Percentiles rank a stretch among this genome's conserved stretches.
Conservation (phyloP, 2,888 invertebrate species). For the Neoitamus cyanurus region DNA sequence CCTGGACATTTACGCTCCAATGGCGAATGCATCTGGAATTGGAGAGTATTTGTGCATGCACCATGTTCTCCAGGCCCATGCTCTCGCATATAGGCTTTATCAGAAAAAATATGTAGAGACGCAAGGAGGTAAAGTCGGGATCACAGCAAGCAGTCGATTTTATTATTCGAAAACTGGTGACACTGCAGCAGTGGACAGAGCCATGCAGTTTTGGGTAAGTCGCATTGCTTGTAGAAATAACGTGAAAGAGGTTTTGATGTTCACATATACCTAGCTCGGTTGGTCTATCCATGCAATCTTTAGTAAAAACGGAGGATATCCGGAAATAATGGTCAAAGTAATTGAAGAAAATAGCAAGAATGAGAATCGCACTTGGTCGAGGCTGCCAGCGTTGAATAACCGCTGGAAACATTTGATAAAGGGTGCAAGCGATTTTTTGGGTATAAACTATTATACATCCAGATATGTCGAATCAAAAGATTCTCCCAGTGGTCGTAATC, state of each 20-base stretch:
- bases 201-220: slow-evolving; percentile 58
- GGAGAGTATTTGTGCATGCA: slow-evolving; percentile 69
- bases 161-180: slow-evolving; percentile 56
- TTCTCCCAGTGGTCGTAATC: slow-evolving; percentile 59
- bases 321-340: slow-evolving; percentile 58
- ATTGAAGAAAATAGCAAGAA: slow-evolving; percentile 59
- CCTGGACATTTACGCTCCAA: slow-evolving; percentile 61
- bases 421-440: slow-evolving; percentile 59
- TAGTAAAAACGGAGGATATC: slow-evolving; percentile 60
- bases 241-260: neutral
- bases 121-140: slow-evolving; percentile 59
- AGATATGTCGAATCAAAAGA: slow-evolving; percentile 54
- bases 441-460: slow-evolving; percentile 60
- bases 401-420: slow-evolving; percentile 54
- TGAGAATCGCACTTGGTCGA: slow-evolving; percentile 59
- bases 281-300: slow-evolving; percentile 62
- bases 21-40: slow-evolving; percentile 65
- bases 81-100: slow-evolving; percentile 66
- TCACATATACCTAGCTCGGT: slow-evolving; percentile 58
- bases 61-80: slow-evolving; percentile 69
- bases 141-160: slow-evolving; percentile 57
- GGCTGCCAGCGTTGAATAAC: slow-evolving; percentile 55
- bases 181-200: slow-evolving; percentile 55
- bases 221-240: neutral
- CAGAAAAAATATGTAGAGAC: slow-evolving; percentile 61